Base-by-base conservation (phyloP, 2,888 invertebrate genomes). In the Ischnus inquisitorius region DNA sequence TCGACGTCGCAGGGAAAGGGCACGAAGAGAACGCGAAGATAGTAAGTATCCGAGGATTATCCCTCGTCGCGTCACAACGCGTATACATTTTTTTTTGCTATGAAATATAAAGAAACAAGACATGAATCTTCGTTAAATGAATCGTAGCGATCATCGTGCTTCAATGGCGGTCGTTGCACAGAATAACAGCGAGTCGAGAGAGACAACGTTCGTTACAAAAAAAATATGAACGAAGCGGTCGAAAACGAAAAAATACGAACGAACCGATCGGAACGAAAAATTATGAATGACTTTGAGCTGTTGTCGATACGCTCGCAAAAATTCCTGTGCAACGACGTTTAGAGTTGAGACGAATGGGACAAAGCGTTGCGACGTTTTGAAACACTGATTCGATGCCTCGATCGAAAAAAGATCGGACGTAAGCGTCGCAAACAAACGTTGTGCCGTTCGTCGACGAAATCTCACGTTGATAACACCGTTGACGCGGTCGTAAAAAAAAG, bases 11-110 rank as follows among this genome's bases (percentile, higher is more conserved):
- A 94, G 84, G 94, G 94, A 88, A 95, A 95, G 90, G 94, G 94
- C 81, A 94, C 95, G 90, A 97, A 97, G 93, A 95, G 97, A 87
- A 95, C 97, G 88, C 95, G 97, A 88, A 95, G 97, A 95, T 97
- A 97, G 97, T 97, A 95, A 96, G 97, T 96, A 92, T 93, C 88
- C 46, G 64, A 54, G 67, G 67, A 67, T 60, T 76, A 75, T 80
- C 43, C 48, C 51, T 76, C 46, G 62, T 46, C 25, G 14, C 12
- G n/a, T 64, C 25, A 19, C 5, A 41, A 75, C 71, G 46, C 57
- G 76, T 51, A 74, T 82, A 60, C 81, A 48, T 67, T 81, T 85
- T 68, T 82, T 88, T 87, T 86, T 87, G 12, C 41, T 41, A 41
- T 48, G 10, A 3, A 10, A 34, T 34, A 8, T 34, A 34, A 34